Conservation (phyloP, 2,797 vertebrate species). For the Gadopsis marmoratus region DNA sequence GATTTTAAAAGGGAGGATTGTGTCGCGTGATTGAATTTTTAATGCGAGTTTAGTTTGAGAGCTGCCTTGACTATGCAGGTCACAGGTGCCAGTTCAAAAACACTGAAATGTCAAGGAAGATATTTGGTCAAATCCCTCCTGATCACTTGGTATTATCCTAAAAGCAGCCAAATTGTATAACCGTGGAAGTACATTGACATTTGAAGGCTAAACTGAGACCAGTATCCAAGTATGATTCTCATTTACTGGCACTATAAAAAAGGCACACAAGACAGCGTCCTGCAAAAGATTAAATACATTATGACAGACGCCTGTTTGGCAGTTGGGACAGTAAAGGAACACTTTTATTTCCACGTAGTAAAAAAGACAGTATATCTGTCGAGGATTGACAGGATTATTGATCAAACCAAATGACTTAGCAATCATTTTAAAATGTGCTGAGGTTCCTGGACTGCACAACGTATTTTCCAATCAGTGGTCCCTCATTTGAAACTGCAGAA, state of each 20-base stretch:
- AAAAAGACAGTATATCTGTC: slow-evolving; percentile 28
- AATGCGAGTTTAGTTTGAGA: slow-evolving; percentile 27
- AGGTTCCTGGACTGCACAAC: background rate
- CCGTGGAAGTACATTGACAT: background rate
- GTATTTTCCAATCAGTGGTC: slow-evolving; percentile 20
- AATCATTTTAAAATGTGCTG: background rate
- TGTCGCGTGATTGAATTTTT: slow-evolving; percentile 38
- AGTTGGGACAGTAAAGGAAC: background rate
- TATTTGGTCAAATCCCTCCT: slow-evolving; percentile 10
- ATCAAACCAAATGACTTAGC: slow-evolving; percentile 37
- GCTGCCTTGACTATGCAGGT: background rate
- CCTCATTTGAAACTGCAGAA: background rate
- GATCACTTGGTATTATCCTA: slow-evolving; percentile 1
- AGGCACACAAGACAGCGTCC: background rate
- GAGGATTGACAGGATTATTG: background rate
- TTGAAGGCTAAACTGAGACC: slow-evolving; percentile 19
- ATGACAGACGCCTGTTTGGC: background rate
- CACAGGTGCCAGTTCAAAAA: slow-evolving; percentile 15
- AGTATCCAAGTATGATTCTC: background rate
- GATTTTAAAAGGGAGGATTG: background rate
- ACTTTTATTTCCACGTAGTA: slow-evolving; percentile 1
- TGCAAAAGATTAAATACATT: slow-evolving; percentile 16
- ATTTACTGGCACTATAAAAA: background rate
- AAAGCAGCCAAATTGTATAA: background rate
- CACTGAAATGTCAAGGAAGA: slow-evolving; percentile 4